These are phyloP conservation scores for Oscheius sp. DNA, from an alignment of 1,140 invertebrate species.

Conservation along the genomic window DNA sequence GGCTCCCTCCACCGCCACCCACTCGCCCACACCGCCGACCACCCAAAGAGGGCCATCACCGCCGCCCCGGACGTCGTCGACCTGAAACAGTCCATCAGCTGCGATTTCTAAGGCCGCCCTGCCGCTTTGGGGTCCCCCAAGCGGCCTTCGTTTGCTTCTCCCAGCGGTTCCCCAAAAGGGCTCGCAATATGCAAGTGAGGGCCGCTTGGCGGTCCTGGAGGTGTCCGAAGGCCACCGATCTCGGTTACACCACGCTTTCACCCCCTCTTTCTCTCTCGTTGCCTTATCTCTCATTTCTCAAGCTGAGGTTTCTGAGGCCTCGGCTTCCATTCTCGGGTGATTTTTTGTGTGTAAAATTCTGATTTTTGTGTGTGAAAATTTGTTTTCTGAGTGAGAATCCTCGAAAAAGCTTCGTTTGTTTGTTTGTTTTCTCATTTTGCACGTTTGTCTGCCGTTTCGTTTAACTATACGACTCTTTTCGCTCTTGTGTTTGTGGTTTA, in stretches of 20 bases:
- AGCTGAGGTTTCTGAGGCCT: too few relatives aligned
- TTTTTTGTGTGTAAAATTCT: too few relatives aligned
- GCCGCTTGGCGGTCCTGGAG: too few relatives aligned
- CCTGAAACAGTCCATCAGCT: constrained; percentile 38
- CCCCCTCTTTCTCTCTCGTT: neutral
- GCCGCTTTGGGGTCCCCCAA: neutral
- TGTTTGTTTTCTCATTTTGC: too few relatives aligned
- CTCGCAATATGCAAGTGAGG: too few relatives aligned
- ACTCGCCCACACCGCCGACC: constrained; percentile 28
- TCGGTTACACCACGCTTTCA: neutral
- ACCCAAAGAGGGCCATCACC: constrained; percentile 17
- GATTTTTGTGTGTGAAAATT: too few relatives aligned
- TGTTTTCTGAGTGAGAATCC: too few relatives aligned
- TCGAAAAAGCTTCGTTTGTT: too few relatives aligned
- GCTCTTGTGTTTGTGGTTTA: too few relatives aligned
- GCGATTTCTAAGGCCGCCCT: constrained; percentile 34
- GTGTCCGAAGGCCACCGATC: neutral
- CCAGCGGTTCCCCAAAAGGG: neutral
- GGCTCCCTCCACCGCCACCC: constrained; percentile 25
- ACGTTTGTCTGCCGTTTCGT: too few relatives aligned
- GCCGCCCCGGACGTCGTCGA: constrained; percentile 25
- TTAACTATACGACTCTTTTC: too few relatives aligned
- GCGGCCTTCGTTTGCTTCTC: neutral
- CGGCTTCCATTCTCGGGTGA: too few relatives aligned
- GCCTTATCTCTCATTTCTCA: neutral